Base-by-base conservation (phyloP, 2,113 vertebrate genomes). In the Chaetodon auriga region DNA sequence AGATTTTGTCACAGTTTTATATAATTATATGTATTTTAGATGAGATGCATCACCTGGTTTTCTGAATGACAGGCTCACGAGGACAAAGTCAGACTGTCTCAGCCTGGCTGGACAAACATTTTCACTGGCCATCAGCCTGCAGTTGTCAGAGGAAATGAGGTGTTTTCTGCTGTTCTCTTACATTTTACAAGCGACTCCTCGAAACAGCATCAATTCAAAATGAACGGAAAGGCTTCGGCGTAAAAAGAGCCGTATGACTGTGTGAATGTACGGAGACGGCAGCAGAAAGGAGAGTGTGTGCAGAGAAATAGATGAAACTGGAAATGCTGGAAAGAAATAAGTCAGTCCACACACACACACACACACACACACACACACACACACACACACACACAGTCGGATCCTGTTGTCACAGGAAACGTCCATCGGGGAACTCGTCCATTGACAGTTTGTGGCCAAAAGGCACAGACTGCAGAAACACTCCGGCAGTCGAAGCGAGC, bases 391-490 rank as follows among this genome's bases (percentile, higher is more conserved):
- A 68, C 11, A 15, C 18, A 15, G 48, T 38, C 7, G 6, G 8
- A 7, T 38, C 58, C 16, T 23, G 45, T 38, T 51, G 58, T 51
- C 46, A 51, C 23, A 61, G 64, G 14, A 16, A 65, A 25, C 6
- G 41, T 66, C 35, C 35, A 23, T 41, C 2, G 12, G 61, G 68
- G 68, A 69, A 41, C 35, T 41, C 30, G 6, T 69, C 68, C 68
- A 23, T 69, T n/a, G 49, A 54, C 10, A 36, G 46, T 36, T n/a
- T 68, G 11, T 36, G 16, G 49, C 49, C 35, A 38, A 51, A 53
- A 51, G 66, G 66, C 66, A 53, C 66, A 69, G 66, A n/a, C 35
- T 70, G 68, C 51, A 25, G 2, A 7, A 41, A 51, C 10, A 41
- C 35, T 41, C 46, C 6, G 16, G 23, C 46, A 68, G 25, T 51